phyloP scores from a whole-genome alignment of 1,140 invertebrate genomes.

The Aphidius ervi region DNA sequence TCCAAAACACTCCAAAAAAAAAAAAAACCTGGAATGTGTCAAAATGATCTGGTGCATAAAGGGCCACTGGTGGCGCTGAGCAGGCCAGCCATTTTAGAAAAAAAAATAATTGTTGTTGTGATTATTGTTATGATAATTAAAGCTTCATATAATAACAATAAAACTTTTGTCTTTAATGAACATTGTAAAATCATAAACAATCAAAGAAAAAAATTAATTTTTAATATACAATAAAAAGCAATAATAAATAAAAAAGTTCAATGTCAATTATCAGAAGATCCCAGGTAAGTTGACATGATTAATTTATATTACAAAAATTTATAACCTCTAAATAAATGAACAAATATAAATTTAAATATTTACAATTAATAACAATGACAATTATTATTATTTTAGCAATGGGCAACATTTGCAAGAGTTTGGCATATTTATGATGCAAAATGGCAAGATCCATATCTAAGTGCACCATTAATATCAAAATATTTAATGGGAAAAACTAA shows the following conservation, averaged over 20 bases:
- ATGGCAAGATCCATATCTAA: slow-evolving; percentile 91
- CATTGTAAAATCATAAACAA: no score
- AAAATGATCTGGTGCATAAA: no score
- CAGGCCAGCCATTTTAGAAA: no score
- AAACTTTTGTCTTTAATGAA: no score
- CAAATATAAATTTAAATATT: background rate
- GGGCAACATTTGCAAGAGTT: slow-evolving; percentile 84
- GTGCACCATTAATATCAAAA: slow-evolving; percentile 69
- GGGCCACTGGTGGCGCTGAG: no score
- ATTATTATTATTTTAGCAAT: slow-evolving; percentile 72
- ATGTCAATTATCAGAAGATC: slow-evolving; percentile 10
- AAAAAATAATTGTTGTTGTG: no score
- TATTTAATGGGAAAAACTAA: slow-evolving; percentile 85
- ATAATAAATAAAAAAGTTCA: background rate
- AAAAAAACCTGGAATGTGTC: no score
- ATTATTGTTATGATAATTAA: no score
- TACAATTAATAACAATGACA: background rate
- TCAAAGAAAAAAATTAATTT: background rate
- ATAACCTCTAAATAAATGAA: background rate
- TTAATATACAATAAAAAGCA: background rate
- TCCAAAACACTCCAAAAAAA: no score
- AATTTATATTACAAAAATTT: background rate
- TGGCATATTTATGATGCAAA: slow-evolving; percentile 95
- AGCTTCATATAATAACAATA: no score
- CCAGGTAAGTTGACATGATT: background rate